Evolutionary conservation across 2,888 invertebrate genomes (phyloP), one percentile per base, ranked within the genome.

Genomic region (Ctena decussata): DNA sequence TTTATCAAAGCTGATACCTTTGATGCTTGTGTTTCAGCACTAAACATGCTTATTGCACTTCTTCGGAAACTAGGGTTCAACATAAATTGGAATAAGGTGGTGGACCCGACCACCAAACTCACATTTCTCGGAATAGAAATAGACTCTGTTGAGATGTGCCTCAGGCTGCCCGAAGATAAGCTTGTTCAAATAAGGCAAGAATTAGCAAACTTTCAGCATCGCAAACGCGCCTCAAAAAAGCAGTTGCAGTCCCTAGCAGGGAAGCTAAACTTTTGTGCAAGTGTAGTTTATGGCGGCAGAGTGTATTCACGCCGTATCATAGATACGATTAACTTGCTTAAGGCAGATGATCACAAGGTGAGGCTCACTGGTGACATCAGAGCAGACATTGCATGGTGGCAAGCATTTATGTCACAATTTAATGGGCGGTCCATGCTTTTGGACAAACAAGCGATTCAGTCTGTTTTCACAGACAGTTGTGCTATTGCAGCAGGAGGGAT

Each of bases 261-360:
- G 24, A 80, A 46, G 41, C 49, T 84, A 18, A 77, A 72, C n/a
- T 80, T 80, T 80, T 80, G 72, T n/a, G 46, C 79, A 21, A 69
- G 75, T 30, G 84, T 81, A 44, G 69, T 84, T 15, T 65, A 69
- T 72, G 80, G 80, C 32, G 77, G 80, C 39, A 79, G 80, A 76
- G 84, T 80, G 21, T 75, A 60, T 69, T 73, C 78, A n/a, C 72
- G 81, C 27, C 65, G 60, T 15, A 69, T 57, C 49, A 69, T 69
- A 21, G 35, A 65, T 24, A 35, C 32, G 5, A 32, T 65, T 0
- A 65, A 65, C 15, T n/a, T 32, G n/a, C 53, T 78, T 1, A 57
- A 78, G 65, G 69, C 35, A 27, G 41, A 35, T 24, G n/a, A n/a
- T 27, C 82, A 82, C 53, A 77, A 73, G 37, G 49, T 60, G 1